These are phyloP conservation scores for Drosophila rellima DNA, from an alignment of 2,888 invertebrate genomes.

Conservation along the genomic window DNA sequence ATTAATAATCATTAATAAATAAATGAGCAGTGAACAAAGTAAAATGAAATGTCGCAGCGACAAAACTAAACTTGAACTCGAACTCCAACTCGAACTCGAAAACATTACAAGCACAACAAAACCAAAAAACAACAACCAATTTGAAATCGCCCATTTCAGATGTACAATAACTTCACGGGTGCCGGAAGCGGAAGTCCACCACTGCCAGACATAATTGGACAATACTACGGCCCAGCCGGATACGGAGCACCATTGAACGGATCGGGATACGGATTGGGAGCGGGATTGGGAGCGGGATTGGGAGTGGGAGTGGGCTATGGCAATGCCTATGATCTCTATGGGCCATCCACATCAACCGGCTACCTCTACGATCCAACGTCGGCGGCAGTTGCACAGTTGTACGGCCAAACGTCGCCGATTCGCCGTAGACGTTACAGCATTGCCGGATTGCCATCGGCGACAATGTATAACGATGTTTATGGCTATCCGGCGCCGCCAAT, in stretches of 20 bases:
- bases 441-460: constrained; percentile 85
- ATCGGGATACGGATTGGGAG: constrained; percentile 1
- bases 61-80: constrained; percentile 8
- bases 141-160: constrained; percentile 86
- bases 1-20: constrained; percentile 30
- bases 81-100: constrained; percentile 17
- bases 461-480: constrained; percentile 85
- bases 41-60: constrained; percentile 34
- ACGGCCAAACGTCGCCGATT: constrained; percentile 81
- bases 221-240: constrained; percentile 78
- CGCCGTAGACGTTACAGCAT: constrained; percentile 85
- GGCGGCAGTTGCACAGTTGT: constrained; percentile 69
- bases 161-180: constrained; percentile 85
- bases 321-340: constrained; percentile 80
- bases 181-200: constrained; percentile 84
- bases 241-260: constrained; percentile 39
- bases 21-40: constrained; percentile 40
- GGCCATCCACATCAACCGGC: constrained; percentile 77
- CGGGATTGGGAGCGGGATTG: constrained; percentile 34
- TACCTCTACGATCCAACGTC: constrained; percentile 79
- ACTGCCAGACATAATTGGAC: constrained; percentile 85
- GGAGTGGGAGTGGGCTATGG: constrained; percentile 53
- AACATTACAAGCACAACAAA: constrained; percentile 56
- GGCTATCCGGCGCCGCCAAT: constrained; percentile 79
- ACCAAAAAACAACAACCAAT: constrained; percentile 64